Conservation (phyloP, 1,140 invertebrate species). For the Platorchestia sp. region DNA sequence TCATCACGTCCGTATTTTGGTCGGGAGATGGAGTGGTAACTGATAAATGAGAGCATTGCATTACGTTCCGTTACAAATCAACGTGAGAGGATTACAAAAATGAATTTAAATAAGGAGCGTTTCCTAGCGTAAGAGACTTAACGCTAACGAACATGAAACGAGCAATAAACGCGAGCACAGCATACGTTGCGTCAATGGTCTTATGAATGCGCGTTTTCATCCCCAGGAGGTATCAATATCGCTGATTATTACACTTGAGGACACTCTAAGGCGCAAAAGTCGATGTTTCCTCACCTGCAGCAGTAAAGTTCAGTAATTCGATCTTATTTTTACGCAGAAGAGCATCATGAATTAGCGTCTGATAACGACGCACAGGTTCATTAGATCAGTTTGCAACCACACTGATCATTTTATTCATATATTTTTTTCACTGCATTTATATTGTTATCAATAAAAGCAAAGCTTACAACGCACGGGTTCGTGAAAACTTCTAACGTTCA, state of each 20-base stretch:
- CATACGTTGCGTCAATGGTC: background rate
- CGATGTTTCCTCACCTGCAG: background rate
- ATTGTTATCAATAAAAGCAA: background rate
- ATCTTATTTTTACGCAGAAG: background rate
- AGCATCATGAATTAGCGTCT: background rate
- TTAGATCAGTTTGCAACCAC: background rate
- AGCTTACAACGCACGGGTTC: background rate
- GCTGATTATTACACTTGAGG: background rate
- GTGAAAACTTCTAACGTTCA: background rate
- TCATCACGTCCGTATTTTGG: background rate
- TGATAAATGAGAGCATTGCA: background rate
- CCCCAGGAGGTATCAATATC: background rate
- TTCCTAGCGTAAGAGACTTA: background rate
- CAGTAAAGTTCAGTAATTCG: background rate
- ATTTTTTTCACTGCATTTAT: background rate
- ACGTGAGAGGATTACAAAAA: background rate
- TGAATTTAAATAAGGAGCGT: background rate
- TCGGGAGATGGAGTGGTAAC: background rate
- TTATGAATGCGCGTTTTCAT: background rate
- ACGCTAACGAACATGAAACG: background rate
- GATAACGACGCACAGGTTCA: background rate
- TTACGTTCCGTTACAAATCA: background rate
- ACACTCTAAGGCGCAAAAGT: background rate
- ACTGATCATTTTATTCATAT: background rate
- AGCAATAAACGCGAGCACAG: background rate